Conservation (phyloP, 2,797 vertebrate genomes). For the Acanthopagrus latus region DNA sequence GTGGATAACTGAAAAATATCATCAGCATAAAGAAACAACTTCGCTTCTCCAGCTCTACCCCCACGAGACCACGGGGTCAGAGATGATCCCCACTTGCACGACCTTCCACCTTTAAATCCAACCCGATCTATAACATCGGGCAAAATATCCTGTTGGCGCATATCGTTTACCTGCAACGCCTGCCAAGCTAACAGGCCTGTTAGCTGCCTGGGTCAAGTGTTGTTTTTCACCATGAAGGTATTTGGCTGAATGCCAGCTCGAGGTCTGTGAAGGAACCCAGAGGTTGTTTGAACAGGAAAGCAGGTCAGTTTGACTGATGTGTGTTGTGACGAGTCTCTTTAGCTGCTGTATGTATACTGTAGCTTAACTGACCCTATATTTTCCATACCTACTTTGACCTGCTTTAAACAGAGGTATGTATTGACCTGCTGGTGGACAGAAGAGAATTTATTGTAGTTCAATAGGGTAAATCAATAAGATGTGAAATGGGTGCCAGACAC, state of each 20-base stretch:
- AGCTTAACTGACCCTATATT: conserved; percentile 23
- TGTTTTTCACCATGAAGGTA: conserved; percentile 10
- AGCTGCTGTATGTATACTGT: conserved; percentile 24
- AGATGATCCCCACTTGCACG: too few species aligned
- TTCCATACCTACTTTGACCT: conserved; percentile 46
- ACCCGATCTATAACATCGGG: too few species aligned
- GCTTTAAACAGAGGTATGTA: conserved; percentile 24
- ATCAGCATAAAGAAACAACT: too few species aligned
- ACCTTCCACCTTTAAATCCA: too few species aligned
- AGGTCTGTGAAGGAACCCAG: conserved; percentile 6
- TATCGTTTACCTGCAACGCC: too few species aligned
- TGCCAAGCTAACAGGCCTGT: too few species aligned
- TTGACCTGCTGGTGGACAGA: neutral
- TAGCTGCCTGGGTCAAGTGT: neutral
- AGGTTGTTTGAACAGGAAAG: conserved; percentile 58
- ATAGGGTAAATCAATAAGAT: conserved; percentile 12
- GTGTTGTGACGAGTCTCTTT: conserved; percentile 13
- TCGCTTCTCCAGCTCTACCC: too few species aligned
- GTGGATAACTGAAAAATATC: too few species aligned
- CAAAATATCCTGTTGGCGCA: too few species aligned
- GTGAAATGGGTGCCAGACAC: neutral
- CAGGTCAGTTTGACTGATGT: conserved; percentile 48
- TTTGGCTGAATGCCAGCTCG: conserved; percentile 41
- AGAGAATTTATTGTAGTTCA: neutral
- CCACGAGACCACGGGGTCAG: too few species aligned